phyloP scores from a whole-genome alignment of 2,888 invertebrate genomes.

The Eueremaeus valkanovi region DNA sequence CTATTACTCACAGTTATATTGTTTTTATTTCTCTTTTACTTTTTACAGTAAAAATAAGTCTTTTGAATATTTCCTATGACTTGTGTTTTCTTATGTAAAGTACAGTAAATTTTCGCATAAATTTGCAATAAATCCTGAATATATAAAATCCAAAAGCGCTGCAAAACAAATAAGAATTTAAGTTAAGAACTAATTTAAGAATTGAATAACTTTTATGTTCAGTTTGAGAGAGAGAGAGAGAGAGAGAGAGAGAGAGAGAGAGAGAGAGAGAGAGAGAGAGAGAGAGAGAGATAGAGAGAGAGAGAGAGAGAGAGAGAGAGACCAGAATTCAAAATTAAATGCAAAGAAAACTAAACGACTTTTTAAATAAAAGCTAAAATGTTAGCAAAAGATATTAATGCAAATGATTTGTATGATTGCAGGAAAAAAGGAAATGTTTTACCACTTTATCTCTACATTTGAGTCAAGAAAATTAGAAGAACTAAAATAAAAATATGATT shows the following conservation, averaged over 20 bases:
- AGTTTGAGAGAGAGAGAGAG: too few relatives aligned
- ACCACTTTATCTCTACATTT: too few relatives aligned
- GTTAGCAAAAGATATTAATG: too few relatives aligned
- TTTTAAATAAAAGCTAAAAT: too few relatives aligned
- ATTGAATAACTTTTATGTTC: not conserved
- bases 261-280: not conserved
- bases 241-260: too few relatives aligned
- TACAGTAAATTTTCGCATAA: not conserved
- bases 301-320: too few relatives aligned
- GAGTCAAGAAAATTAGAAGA: not conserved
- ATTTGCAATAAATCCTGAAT: not conserved
- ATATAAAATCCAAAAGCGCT: not conserved
- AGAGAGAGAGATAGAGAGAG: too few relatives aligned
- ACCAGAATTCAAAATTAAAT: too few relatives aligned
- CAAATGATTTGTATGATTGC: too few relatives aligned
- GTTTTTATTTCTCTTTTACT: not conserved
- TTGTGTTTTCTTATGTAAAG: not conserved
- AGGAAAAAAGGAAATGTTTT: too few relatives aligned
- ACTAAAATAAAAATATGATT: slow-evolving; percentile 2
- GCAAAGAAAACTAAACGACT: too few relatives aligned
- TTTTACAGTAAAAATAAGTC: not conserved
- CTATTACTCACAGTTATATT: not conserved
- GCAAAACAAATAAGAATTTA: not conserved
- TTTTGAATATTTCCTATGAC: not conserved
- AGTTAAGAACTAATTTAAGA: not conserved